phyloP scores from a whole-genome alignment of 2,797 vertebrate species.

The Monodelphis domestica region DNA sequence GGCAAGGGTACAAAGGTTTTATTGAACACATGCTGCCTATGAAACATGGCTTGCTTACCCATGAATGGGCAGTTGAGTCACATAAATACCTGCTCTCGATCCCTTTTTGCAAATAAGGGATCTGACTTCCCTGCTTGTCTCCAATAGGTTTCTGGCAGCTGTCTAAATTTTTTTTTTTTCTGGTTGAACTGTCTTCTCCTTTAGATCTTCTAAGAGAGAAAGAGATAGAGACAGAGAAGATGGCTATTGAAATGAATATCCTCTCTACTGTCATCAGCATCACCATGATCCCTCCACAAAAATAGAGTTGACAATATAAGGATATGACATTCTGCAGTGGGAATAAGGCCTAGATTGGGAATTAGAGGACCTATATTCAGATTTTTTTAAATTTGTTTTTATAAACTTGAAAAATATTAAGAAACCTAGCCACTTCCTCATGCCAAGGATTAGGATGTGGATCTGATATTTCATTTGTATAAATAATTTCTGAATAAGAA shows the following conservation, averaged over 20 bases:
- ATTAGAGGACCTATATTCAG: neutral
- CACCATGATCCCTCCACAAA: neutral
- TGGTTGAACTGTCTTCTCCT: neutral
- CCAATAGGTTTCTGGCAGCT: neutral
- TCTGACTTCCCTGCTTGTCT: constrained; percentile 53
- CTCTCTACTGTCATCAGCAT: neutral
- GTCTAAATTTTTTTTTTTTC: neutral
- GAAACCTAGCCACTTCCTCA: neutral
- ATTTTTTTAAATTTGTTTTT: neutral
- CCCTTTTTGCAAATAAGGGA: constrained; percentile 14
- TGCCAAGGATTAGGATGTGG: neutral
- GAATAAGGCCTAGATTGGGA: neutral
- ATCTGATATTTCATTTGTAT: neutral
- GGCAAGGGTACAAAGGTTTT: constrained; percentile 81
- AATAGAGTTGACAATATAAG: neutral
- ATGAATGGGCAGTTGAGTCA: constrained; percentile 56
- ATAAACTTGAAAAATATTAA: neutral
- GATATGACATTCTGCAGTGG: neutral
- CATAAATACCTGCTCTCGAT: constrained; percentile 77
- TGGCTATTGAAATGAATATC: neutral
- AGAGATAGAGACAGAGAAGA: neutral
- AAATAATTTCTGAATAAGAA: neutral
- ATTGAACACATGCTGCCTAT: constrained; percentile 78
- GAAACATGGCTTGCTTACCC: constrained; percentile 74
- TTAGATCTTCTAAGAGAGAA: neutral